phyloP scores from a whole-genome alignment of 2,797 vertebrate genomes.

The Cirrhinus mrigala region DNA sequence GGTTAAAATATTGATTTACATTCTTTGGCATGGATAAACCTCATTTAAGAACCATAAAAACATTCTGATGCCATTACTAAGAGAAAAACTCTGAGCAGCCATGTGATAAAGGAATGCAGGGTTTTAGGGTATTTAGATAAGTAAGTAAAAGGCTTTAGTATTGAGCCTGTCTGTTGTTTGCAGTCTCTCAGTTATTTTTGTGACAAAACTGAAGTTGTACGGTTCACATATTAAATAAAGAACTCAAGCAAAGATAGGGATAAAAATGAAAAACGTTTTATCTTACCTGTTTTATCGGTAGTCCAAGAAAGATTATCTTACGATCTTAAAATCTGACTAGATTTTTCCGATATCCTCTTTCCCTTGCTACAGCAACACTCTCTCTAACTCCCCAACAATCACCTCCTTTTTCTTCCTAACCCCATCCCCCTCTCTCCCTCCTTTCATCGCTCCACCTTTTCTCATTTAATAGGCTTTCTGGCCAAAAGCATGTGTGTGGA shows the following conservation, averaged over 20 bases:
- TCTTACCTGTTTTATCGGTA: slow-evolving; percentile 38
- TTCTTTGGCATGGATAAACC: slow-evolving; percentile 21
- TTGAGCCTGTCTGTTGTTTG: slow-evolving; percentile 15
- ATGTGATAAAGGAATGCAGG: slow-evolving; percentile 29
- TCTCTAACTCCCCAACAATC: slow-evolving; percentile 57
- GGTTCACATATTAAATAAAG: not conserved
- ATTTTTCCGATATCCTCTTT: slow-evolving; percentile 14
- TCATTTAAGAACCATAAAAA: not conserved
- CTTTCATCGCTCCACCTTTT: slow-evolving; percentile 46
- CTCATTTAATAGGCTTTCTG: slow-evolving; percentile 30
- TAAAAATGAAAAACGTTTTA: not conserved
- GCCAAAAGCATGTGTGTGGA: slow-evolving; percentile 18
- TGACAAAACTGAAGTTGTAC: not conserved
- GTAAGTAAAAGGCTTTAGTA: slow-evolving; percentile 15
- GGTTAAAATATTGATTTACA: slow-evolving; percentile 31
- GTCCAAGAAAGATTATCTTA: not conserved
- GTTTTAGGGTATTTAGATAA: not conserved
- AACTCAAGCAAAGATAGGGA: not conserved
- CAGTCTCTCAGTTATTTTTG: not conserved
- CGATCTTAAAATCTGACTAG: not conserved
- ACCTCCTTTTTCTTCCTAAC: slow-evolving; percentile 59
- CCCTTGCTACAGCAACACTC: slow-evolving; percentile 29
- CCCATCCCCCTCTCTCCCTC: slow-evolving; percentile 40
- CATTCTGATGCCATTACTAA: not conserved
- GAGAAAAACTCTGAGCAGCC: not conserved